Evolutionary conservation across 2,888 invertebrate species (phyloP).

Genomic region (Hetaerina titia): DNA sequence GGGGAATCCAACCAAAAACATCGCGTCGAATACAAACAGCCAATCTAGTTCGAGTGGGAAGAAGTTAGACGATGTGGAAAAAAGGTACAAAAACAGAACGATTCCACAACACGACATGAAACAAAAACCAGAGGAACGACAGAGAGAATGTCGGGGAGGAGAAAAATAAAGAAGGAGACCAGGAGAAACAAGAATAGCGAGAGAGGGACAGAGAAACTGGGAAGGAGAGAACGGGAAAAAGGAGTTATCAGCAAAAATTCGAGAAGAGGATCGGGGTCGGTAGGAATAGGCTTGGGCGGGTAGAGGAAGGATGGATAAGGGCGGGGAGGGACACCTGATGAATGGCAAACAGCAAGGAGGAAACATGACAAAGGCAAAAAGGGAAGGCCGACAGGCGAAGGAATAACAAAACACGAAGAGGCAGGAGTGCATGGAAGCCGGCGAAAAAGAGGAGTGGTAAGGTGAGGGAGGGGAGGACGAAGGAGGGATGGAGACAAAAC

Average conservation of each 20-base stretch:
- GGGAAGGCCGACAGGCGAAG: not conserved
- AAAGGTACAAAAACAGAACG: not conserved
- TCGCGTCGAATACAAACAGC: not conserved
- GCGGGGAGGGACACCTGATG: slow-evolving; percentile 53
- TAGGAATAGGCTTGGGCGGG: not conserved
- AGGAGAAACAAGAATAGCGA: too few species aligned
- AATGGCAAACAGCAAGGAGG: slow-evolving; percentile 8
- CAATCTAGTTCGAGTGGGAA: not conserved
- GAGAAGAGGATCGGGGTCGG: not conserved
- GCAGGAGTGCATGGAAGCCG: not conserved
- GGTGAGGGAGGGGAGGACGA: not conserved
- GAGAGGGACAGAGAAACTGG: not conserved
- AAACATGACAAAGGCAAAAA: not conserved
- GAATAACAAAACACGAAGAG: not conserved
- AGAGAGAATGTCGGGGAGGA: too few species aligned
- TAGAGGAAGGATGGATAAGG: not conserved
- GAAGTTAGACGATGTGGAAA: not conserved
- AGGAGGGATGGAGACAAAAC: not conserved
- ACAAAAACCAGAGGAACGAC: not conserved
- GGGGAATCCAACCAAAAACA: not conserved
- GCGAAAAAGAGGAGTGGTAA: not conserved
- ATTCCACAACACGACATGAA: not conserved
- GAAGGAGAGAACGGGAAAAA: not conserved
- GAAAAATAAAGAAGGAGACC: too few species aligned
- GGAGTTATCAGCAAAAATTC: not conserved